These are phyloP conservation scores for Ceratosolen solmsi DNA, from an alignment of 1,140 invertebrate genomes.

Conservation along the genomic window DNA sequence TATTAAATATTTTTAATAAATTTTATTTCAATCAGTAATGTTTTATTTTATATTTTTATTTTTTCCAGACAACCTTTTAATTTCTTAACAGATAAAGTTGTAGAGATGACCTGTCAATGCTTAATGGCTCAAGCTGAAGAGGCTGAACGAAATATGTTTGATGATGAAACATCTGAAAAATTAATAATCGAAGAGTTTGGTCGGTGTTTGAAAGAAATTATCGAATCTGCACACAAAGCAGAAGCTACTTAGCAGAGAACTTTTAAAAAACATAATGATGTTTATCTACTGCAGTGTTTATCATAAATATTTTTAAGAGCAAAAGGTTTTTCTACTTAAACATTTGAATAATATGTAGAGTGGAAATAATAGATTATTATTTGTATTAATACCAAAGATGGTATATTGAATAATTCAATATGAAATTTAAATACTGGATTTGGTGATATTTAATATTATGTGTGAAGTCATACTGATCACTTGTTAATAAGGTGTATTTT, in stretches of 20 bases:
- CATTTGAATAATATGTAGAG: conserved; percentile 29
- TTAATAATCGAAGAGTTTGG: conserved; percentile 96
- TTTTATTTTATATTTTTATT: conserved; percentile 25
- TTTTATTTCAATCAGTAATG: not conserved
- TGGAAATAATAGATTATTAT: conserved; percentile 31
- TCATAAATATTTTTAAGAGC: conserved; percentile 32
- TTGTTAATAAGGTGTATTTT: conserved; percentile 46
- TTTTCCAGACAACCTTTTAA: conserved; percentile 84
- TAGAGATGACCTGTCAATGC: conserved; percentile 96
- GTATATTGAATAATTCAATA: conserved; percentile 43
- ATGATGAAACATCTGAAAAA: conserved; percentile 84
- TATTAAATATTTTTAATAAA: not conserved
- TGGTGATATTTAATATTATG: conserved; percentile 43
- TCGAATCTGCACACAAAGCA: conserved; percentile 81
- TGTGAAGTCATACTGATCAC: conserved; percentile 27
- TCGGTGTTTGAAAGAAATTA: conserved; percentile 93
- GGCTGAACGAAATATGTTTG: conserved; percentile 80
- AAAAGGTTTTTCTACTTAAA: conserved; percentile 40
- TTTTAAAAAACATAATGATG: conserved; percentile 12
- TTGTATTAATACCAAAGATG: conserved; percentile 50
- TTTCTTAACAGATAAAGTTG: conserved; percentile 93
- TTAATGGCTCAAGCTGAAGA: conserved; percentile 93
- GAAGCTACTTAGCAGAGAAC: conserved; percentile 72
- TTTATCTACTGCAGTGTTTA: conserved; percentile 41
- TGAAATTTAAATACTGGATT: conserved; percentile 38